A percentile compares a stretch with the other conserved stretches of the same genome.
Evolutionary conservation across 2,113 vertebrate species (phyloP).

Genomic region (Rhineura floridana): DNA sequence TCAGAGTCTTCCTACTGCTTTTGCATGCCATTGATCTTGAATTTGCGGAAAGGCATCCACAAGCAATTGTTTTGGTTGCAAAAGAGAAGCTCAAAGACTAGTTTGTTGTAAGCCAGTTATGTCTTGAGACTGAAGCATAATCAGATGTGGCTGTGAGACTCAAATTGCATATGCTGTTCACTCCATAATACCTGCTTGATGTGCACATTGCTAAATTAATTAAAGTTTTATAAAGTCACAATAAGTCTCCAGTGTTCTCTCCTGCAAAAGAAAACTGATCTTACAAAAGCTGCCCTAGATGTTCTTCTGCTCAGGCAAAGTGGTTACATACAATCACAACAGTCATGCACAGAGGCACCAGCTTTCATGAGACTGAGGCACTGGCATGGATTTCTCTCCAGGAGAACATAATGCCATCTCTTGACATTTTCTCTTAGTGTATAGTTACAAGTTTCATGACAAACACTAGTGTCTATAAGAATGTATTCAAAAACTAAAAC

Average conservation of each 20-base stretch:
- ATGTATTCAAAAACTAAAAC: neutral
- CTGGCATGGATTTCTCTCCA: neutral
- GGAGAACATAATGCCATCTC: neutral
- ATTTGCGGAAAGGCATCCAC: neutral
- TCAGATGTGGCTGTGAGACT: neutral
- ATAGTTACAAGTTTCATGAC: neutral
- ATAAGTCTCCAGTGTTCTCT: neutral
- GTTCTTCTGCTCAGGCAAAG: neutral
- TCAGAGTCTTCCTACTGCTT: neutral
- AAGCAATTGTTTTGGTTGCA: neutral
- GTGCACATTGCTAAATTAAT: conserved; percentile 14
- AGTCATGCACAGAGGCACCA: neutral
- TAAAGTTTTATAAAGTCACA: neutral
- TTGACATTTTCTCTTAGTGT: neutral
- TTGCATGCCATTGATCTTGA: conserved; percentile 7
- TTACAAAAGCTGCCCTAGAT: conserved; percentile 10
- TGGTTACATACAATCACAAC: neutral
- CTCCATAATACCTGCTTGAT: conserved; percentile 3
- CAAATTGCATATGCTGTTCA: conserved; percentile 1
- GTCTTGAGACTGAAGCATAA: neutral
- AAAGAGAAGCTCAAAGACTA: neutral
- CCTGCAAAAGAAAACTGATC: neutral
- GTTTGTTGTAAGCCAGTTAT: neutral
- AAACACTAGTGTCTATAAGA: neutral
- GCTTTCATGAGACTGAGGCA: neutral